Percentiles rank a stretch among this genome's conserved stretches.
Evolutionary conservation across 2,888 invertebrate species (phyloP).

Genomic region (Apantesis nais): DNA sequence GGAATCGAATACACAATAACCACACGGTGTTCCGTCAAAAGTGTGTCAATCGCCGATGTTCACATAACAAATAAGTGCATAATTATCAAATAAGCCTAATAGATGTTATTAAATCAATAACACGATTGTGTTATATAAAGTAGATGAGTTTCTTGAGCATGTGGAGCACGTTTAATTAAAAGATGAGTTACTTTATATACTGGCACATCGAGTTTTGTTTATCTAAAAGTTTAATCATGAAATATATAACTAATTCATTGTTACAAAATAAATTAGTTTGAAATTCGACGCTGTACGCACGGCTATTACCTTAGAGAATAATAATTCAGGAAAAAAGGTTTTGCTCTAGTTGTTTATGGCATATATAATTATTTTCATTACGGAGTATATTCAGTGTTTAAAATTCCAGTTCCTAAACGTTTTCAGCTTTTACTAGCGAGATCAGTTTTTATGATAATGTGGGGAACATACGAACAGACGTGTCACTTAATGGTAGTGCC

Average conservation of each 20-base stretch:
- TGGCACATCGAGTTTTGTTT: slow-evolving; percentile 1
- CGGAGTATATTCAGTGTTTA: background rate
- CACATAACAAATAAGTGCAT: slow-evolving; percentile 7
- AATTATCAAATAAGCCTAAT: slow-evolving; percentile 17
- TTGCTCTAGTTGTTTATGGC: no score
- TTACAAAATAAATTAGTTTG: background rate
- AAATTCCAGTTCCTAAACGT: background rate
- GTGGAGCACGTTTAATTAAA: background rate
- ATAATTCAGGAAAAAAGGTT: no score
- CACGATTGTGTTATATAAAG: slow-evolving; percentile 32
- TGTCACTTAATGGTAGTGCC: no score
- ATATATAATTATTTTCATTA: background rate
- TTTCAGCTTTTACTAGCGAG: no score
- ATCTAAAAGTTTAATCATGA: background rate
- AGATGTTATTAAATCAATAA: slow-evolving; percentile 32
- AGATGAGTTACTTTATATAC: background rate
- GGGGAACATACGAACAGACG: no score
- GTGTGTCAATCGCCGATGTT: background rate
- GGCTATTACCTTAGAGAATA: no score
- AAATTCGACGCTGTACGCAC: no score
- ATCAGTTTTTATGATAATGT: no score
- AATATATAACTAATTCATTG: background rate
- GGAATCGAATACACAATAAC: background rate
- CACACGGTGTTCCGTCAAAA: background rate
- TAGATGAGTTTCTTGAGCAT: slow-evolving; percentile 25